phyloP scores from a whole-genome alignment of 2,113 vertebrate species.

The Festucalex cinctus region DNA sequence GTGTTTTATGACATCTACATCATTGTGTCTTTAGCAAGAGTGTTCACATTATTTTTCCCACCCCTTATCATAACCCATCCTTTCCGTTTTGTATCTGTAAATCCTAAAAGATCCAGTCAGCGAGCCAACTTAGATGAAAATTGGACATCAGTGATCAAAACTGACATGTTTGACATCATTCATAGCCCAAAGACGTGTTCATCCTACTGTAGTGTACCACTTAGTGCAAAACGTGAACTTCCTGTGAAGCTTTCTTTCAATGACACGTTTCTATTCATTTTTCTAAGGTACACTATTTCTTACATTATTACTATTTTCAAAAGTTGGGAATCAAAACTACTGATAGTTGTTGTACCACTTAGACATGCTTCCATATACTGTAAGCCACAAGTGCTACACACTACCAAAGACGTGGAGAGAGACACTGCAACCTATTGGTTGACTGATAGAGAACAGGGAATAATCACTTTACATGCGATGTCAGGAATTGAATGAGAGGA shows the following conservation, averaged over 20 bases:
- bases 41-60: neutral
- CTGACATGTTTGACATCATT: conserved; percentile 17
- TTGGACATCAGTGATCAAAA: conserved; percentile 30
- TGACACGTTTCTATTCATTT: neutral
- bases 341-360: neutral
- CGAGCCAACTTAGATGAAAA: conserved; percentile 28
- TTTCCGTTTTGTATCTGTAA: conserved; percentile 7
- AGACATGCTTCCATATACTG: neutral
- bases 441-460: neutral
- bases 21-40: neutral
- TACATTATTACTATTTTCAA: neutral
- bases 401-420: neutral
- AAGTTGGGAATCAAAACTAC: neutral
- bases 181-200: conserved; percentile 13
- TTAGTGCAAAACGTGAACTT: conserved; percentile 43
- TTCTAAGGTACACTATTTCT: neutral
- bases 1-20: conserved; percentile 42
- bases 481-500: neutral
- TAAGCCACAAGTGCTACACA: neutral
- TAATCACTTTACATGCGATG: neutral
- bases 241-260: neutral
- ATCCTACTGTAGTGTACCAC: conserved; percentile 29
- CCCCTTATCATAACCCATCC: neutral
- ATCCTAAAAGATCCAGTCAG: conserved; percentile 18
- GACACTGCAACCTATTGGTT: neutral